These are phyloP conservation scores for Microplitis demolitor DNA, from an alignment of 1,140 invertebrate genomes.

Conservation along the genomic window DNA sequence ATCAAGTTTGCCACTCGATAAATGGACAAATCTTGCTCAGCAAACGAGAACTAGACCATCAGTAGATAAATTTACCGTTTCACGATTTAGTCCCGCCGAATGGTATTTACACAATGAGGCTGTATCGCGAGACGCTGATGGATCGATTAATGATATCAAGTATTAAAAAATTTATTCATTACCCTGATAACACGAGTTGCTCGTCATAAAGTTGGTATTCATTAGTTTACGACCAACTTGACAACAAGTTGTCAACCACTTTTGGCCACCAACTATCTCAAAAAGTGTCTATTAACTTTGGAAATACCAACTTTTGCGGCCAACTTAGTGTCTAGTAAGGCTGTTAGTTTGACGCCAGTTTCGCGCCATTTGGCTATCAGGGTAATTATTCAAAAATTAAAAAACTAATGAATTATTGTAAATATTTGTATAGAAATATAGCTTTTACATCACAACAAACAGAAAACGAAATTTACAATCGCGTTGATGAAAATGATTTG, in stretches of 20 bases:
- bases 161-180: not conserved
- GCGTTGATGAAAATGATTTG: slow-evolving; percentile 68
- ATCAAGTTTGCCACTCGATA: slow-evolving; percentile 1
- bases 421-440: slow-evolving; percentile 7
- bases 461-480: slow-evolving; percentile 64
- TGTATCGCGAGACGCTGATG: slow-evolving; percentile 34
- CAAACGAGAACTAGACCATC: slow-evolving; percentile 71
- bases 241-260: no score
- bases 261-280: no score
- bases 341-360: no score
- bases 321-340: no score
- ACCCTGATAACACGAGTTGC: no score
- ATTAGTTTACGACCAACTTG: no score
- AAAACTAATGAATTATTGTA: not conserved
- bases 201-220: no score
- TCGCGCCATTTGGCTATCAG: no score
- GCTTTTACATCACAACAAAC: slow-evolving; percentile 66
- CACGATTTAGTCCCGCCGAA: slow-evolving; percentile 70
- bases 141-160: slow-evolving; percentile 38
- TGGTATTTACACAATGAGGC: slow-evolving; percentile 38
- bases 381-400: not conserved
- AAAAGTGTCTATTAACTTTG: no score
- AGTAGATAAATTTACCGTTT: slow-evolving; percentile 74
- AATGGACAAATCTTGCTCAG: slow-evolving; percentile 70
- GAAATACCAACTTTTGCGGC: no score